Evolutionary conservation across 2,888 invertebrate genomes (phyloP).

Genomic region (Dryocosmus kuriphilus): DNA sequence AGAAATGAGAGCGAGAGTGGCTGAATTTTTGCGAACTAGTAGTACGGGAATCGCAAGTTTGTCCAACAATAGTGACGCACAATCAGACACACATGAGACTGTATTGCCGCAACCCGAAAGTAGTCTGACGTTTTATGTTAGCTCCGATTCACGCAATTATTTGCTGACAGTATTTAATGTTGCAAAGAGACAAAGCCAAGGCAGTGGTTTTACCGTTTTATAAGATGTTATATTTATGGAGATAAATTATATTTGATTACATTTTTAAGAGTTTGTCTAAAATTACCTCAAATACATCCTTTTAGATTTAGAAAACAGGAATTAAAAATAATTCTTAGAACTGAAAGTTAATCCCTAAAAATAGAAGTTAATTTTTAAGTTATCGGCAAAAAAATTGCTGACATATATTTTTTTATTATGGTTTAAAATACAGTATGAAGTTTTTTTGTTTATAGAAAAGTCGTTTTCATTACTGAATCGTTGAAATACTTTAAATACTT

Average conservation of each 20-base stretch:
- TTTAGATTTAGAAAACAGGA: background rate
- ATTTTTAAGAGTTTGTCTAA: conserved; percentile 35
- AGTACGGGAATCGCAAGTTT: conserved; percentile 73
- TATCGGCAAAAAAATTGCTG: background rate
- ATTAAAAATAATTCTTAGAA: background rate
- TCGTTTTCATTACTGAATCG: background rate
- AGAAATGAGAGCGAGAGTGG: conserved; percentile 79
- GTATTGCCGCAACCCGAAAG: conserved; percentile 65
- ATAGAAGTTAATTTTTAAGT: background rate
- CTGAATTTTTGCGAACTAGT: conserved; percentile 79
- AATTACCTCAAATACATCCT: background rate
- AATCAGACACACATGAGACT: conserved; percentile 68
- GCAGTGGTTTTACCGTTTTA: conserved; percentile 79
- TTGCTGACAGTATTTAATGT: conserved; percentile 79
- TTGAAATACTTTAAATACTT: background rate
- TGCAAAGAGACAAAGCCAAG: conserved; percentile 79
- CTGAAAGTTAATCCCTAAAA: background rate
- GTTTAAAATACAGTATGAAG: background rate
- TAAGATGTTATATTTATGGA: conserved; percentile 59
- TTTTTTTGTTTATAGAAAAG: background rate
- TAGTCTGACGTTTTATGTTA: conserved; percentile 71
- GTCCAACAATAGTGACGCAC: conserved; percentile 70
- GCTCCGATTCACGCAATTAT: conserved; percentile 77
- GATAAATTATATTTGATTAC: conserved; percentile 38
- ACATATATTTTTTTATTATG: background rate